Percentiles rank a stretch among this genome's conserved stretches.
Evolutionary conservation across 2,888 invertebrate species (phyloP).

Genomic region (Spisula solida): DNA sequence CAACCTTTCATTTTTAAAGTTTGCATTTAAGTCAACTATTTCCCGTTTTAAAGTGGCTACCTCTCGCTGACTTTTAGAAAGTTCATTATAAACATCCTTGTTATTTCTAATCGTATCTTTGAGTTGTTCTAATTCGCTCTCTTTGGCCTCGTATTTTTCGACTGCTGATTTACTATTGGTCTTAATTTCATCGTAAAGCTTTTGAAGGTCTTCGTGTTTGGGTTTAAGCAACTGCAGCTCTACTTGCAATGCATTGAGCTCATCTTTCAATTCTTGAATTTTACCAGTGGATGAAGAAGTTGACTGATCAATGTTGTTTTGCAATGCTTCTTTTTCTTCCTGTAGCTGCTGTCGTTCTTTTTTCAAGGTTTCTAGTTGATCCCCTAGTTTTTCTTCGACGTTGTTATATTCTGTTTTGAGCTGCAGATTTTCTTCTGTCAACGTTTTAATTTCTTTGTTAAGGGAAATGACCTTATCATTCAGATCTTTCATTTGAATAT

Average conservation of each 20-base stretch:
- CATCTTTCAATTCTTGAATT: constrained; percentile 63
- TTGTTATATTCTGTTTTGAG: constrained; percentile 52
- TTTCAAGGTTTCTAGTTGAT: constrained; percentile 46
- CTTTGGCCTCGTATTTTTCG: constrained; percentile 48
- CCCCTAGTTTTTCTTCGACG: constrained; percentile 59
- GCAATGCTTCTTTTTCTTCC: constrained; percentile 52
- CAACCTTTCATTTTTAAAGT: constrained; percentile 54
- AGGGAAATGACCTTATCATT: constrained; percentile 57
- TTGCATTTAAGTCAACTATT: constrained; percentile 54
- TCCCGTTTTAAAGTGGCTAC: constrained; percentile 56
- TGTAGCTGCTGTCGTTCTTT: constrained; percentile 52
- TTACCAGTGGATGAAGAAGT: constrained; percentile 34
- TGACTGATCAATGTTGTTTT: constrained; percentile 51
- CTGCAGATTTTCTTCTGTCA: constrained; percentile 65
- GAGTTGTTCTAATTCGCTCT: constrained; percentile 53
- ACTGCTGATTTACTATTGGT: constrained; percentile 41
- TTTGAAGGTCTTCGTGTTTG: constrained; percentile 57
- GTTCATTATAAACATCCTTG: constrained; percentile 68
- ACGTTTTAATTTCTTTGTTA: constrained; percentile 61
- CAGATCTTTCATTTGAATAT: constrained; percentile 61
- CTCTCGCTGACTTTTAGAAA: constrained; percentile 61
- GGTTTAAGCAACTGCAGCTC: constrained; percentile 65
- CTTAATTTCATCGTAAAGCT: constrained; percentile 52
- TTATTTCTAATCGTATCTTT: constrained; percentile 59
- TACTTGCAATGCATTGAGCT: constrained; percentile 58